phyloP scores from a whole-genome alignment of 1,140 invertebrate genomes.

The Glomeris maerens region DNA sequence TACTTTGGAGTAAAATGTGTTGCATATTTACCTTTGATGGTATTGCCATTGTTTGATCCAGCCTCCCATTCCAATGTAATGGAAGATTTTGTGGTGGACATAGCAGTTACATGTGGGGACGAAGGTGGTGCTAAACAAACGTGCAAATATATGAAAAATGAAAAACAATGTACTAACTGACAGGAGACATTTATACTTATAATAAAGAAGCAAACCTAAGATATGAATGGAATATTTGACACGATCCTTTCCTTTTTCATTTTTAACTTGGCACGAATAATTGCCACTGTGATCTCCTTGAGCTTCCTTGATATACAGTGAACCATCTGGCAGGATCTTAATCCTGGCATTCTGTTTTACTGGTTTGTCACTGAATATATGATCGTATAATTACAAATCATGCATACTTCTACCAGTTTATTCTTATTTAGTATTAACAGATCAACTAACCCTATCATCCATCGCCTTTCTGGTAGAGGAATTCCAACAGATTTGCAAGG shows the following conservation, averaged over 20 bases:
- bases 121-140: neutral
- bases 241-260: neutral
- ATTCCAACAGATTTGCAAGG: slow-evolving; percentile 80
- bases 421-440: neutral
- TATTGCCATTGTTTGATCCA: neutral
- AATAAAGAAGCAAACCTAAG: neutral
- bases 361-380: neutral
- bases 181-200: neutral
- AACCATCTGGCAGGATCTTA: slow-evolving; percentile 62
- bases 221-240: slow-evolving; percentile 1
- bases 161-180: neutral
- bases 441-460: slow-evolving; percentile 33
- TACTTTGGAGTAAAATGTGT: too few relatives aligned
- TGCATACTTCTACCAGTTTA: neutral
- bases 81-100: neutral
- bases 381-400: too few relatives aligned
- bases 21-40: slow-evolving; percentile 1
- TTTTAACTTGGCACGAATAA: neutral
- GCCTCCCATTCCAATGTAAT: neutral
- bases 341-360: neutral
- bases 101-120: neutral
- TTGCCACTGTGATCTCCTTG: neutral
- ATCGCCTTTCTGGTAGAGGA: slow-evolving; percentile 69
- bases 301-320: slow-evolving; percentile 67
- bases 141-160: neutral